Base-by-base conservation (phyloP, 35 echinoderm and acorn worm species). In the Heliocidaris tuberculata region DNA sequence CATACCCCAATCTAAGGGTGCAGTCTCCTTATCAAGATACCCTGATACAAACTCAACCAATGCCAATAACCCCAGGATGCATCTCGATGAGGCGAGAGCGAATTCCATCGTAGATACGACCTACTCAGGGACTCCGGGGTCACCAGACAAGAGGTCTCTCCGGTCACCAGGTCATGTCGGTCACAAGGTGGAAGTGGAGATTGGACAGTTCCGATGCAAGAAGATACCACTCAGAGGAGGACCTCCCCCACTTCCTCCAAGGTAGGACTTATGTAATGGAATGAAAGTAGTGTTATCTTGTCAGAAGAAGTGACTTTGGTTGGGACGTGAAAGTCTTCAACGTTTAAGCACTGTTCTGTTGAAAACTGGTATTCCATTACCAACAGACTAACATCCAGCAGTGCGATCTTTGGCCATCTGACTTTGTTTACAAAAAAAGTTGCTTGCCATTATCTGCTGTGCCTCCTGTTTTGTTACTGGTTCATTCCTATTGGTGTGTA, bases 111-210 rank as follows among this genome's bases (percentile, higher is more conserved):
- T 93, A 0, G 91, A 93, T 48, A 93, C 91, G 4, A 93, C 91
- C 48, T 93, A 93, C 48, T 49, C 48, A 10, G 91, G 91, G 91
- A 93, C 91, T 29, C 91, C 47, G 7, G 91, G 91, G 16, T 93
- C 50, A 12, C 91, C 47, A 31, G 91, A 93, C 91, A 93, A 93
- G 50, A 49, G 91, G n/a, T 49, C 91, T 8, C 48, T 49, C 16
- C 95, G 97, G 94, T 96, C 97, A 19, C 98, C 98, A 11, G 98
- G 98, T 93, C 98, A 99, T 31, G 92, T 96, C 85, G 96, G 96
- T 47, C 98, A 99, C 71, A 99, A 99, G 60, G 98, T 97, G 12
- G 98, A 99, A 95, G 95, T 98, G 30, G 97, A 98, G 85, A 97
- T 98, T 47, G 97, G 97, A 49, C 95, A 98, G 70, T 98, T 97